Evolutionary conservation across 2,888 invertebrate species (phyloP).

Genomic region (Biston stratarius): DNA sequence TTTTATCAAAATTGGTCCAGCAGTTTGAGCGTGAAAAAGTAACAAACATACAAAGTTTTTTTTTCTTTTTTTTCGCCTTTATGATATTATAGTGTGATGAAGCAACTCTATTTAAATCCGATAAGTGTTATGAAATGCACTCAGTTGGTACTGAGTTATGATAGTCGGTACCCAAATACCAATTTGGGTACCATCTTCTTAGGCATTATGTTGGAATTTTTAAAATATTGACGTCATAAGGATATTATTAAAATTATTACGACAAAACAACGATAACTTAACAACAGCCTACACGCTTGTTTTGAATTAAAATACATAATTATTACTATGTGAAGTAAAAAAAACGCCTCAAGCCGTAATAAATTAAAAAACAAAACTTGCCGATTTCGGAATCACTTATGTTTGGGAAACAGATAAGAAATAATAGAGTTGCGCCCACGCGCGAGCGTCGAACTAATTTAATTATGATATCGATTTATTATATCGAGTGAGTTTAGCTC

Average conservation of each 20-base stretch:
- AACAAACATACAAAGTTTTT: no score
- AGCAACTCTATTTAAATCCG: no score
- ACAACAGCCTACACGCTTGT: conserved; percentile 54
- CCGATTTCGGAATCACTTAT: conserved; percentile 64
- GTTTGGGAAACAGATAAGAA: conserved; percentile 58
- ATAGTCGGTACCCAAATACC: no score
- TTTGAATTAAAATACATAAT: conserved; percentile 56
- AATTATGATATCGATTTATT: conserved; percentile 69
- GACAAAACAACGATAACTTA: conserved; percentile 55
- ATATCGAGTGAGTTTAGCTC: conserved; percentile 47
- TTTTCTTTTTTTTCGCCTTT: no score
- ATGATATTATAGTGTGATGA: no score
- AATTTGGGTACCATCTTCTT: no score
- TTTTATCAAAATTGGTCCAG: no score
- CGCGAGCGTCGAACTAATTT: conserved; percentile 64
- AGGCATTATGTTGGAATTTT: not conserved
- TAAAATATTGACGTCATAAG: conserved; percentile 18
- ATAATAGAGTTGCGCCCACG: conserved; percentile 59
- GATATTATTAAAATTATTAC: conserved; percentile 39
- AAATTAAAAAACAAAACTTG: conserved; percentile 66
- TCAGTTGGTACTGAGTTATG: no score
- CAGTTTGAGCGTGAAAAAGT: no score
- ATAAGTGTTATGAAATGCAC: no score
- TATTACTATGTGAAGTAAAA: conserved; percentile 54
- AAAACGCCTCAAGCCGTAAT: conserved; percentile 63